Conservation (phyloP, 2,888 invertebrate genomes). For the Phalangium opilio region DNA sequence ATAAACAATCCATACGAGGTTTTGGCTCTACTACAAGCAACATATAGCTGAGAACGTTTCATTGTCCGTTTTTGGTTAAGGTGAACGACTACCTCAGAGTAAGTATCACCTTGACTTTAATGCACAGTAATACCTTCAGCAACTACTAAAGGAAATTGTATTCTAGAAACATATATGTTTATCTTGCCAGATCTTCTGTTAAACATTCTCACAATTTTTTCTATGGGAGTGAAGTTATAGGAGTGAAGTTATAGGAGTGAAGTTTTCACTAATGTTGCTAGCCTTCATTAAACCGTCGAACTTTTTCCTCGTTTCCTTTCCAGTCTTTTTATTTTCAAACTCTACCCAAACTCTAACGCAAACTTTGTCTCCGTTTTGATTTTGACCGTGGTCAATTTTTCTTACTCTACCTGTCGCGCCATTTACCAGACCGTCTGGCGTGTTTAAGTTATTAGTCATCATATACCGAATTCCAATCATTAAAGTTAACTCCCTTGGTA, state of each 20-base stretch:
- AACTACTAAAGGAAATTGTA: no score
- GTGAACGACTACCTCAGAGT: no score
- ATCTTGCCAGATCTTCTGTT: neutral
- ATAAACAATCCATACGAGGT: no score
- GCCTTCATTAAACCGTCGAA: neutral
- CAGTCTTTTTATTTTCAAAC: neutral
- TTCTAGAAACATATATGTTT: neutral
- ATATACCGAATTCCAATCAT: conserved; percentile 14
- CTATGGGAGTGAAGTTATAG: neutral
- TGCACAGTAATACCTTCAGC: no score
- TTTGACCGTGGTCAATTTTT: conserved; percentile 2
- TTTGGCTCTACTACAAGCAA: no score
- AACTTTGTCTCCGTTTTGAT: no score
- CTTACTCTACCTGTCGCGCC: conserved; percentile 1
- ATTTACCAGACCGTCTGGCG: neutral
- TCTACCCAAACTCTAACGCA: no score
- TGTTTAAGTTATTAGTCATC: conserved; percentile 5
- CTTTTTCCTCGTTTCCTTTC: neutral
- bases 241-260: neutral
- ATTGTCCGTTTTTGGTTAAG: no score
- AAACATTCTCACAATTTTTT: neutral
- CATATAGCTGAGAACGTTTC: no score
- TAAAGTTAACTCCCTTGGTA: neutral
- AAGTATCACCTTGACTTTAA: no score
- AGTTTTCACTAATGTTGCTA: neutral